Evolutionary conservation across 2,113 vertebrate genomes (phyloP).

Genomic region (Balaeniceps rex): DNA sequence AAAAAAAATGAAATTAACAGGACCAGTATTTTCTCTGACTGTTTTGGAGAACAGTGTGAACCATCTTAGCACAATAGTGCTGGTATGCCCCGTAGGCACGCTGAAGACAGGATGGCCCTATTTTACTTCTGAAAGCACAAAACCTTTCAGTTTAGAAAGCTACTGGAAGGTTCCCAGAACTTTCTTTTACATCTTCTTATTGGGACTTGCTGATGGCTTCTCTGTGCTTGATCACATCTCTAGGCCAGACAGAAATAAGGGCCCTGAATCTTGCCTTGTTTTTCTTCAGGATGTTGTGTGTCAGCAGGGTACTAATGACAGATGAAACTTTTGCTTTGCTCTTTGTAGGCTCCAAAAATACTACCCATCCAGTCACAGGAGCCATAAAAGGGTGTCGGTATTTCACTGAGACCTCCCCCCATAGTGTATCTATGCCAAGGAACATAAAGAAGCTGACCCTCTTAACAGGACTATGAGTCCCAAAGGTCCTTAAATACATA

Average conservation of each 20-base stretch:
- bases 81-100: background rate
- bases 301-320: background rate
- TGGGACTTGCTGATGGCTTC: background rate
- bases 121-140: background rate
- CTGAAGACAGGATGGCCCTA: background rate
- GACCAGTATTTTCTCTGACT: background rate
- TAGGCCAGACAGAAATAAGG: background rate
- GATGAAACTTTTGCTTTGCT: background rate
- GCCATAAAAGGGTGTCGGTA: background rate
- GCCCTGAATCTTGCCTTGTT: background rate
- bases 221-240: background rate
- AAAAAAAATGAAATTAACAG: background rate
- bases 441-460: background rate
- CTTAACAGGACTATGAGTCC: rapidly evolving
- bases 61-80: background rate
- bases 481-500: background rate
- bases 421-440: rapidly evolving
- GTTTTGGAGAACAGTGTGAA: background rate
- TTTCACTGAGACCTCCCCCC: background rate
- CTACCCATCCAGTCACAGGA: background rate
- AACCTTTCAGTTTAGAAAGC: background rate
- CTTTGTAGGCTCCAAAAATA: background rate
- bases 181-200: background rate
- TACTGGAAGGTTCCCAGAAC: background rate
- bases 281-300: background rate